phyloP scores from a whole-genome alignment of 1,140 invertebrate genomes.

The Drosophila rhopaloa region DNA sequence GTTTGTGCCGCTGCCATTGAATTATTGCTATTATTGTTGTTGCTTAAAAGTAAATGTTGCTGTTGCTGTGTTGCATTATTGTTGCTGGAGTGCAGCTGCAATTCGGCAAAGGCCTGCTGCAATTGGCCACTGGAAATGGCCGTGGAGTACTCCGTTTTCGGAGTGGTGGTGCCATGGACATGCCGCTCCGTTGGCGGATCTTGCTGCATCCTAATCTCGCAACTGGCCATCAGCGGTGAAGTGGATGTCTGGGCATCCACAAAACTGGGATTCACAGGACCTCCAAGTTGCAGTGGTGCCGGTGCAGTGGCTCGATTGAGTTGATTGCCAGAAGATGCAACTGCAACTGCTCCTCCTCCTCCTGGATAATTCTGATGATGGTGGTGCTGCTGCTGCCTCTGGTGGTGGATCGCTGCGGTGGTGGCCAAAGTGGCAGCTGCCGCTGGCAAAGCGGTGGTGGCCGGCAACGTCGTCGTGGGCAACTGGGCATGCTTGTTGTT shows the following conservation, averaged over 20 bases:
- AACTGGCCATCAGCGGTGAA: slow-evolving; percentile 57
- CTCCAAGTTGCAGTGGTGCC: slow-evolving; percentile 46
- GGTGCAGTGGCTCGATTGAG: slow-evolving; percentile 24
- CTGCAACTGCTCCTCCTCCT: no score
- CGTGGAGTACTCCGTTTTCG: slow-evolving; percentile 79
- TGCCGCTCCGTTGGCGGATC: slow-evolving; percentile 12
- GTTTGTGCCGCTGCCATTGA: slow-evolving; percentile 61
- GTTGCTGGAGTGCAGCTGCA: slow-evolving; percentile 58
- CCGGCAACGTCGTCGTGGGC: slow-evolving; percentile 71
- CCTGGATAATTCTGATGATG: slow-evolving; percentile 4
- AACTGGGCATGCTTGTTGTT: slow-evolving; percentile 81
- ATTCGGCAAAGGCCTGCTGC: slow-evolving; percentile 75
- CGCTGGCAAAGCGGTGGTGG: slow-evolving; percentile 64
- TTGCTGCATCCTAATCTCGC: slow-evolving; percentile 3
- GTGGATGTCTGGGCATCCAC: slow-evolving; percentile 80
- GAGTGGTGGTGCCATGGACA: slow-evolving; percentile 71
- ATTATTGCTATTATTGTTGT: slow-evolving; percentile 84
- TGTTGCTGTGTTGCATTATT: slow-evolving; percentile 47
- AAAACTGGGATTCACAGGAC: slow-evolving; percentile 39
- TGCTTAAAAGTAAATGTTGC: slow-evolving; percentile 77
- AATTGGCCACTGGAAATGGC: slow-evolving; percentile 75
- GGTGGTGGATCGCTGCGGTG: slow-evolving; percentile 62
- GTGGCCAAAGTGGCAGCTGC: slow-evolving; percentile 66
- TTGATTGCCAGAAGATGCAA: no score
- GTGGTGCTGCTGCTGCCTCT: slow-evolving; percentile 50